phyloP scores from a whole-genome alignment of 2,888 invertebrate genomes.

The Cryptus viduatorius region DNA sequence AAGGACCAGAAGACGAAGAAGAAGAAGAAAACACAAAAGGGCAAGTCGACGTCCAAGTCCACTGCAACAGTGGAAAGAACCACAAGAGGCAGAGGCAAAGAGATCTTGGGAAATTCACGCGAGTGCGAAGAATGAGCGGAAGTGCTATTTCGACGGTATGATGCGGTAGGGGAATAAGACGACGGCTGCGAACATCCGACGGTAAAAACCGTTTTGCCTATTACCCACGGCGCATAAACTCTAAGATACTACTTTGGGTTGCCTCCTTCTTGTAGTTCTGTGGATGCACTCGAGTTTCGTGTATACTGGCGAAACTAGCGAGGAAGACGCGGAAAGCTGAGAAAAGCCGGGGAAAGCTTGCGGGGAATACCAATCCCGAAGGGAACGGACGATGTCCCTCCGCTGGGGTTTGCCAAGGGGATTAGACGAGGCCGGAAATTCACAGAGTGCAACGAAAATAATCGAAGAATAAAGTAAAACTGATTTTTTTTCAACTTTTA shows the following conservation, averaged over 20 bases:
- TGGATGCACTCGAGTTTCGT: constrained; percentile 1
- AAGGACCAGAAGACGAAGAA: neutral
- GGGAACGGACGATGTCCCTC: neutral
- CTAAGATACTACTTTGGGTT: constrained; percentile 52
- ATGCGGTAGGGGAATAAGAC: constrained; percentile 34
- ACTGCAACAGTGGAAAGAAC: constrained; percentile 32
- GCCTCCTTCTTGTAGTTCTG: neutral
- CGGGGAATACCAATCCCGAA: neutral
- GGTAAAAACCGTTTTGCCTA: constrained; percentile 66
- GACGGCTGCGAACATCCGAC: constrained; percentile 54
- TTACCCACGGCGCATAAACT: constrained; percentile 69
- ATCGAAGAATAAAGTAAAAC: neutral
- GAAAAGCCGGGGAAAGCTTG: neutral
- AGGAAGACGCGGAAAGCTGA: neutral
- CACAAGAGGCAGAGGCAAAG: constrained; percentile 10
- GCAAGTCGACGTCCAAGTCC: constrained; percentile 27
- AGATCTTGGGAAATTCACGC: constrained; percentile 62
- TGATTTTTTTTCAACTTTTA: neutral
- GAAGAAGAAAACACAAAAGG: constrained; percentile 13
- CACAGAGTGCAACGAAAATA: neutral
- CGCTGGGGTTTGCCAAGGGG: neutral
- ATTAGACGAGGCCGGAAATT: too few relatives aligned
- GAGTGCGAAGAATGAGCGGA: constrained; percentile 67
- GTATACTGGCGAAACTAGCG: neutral
- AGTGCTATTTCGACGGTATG: constrained; percentile 67